Evolutionary conservation across 2,888 invertebrate species (phyloP), one percentile per base, ranked within the genome.

Genomic region (Pterostichus madidus): DNA sequence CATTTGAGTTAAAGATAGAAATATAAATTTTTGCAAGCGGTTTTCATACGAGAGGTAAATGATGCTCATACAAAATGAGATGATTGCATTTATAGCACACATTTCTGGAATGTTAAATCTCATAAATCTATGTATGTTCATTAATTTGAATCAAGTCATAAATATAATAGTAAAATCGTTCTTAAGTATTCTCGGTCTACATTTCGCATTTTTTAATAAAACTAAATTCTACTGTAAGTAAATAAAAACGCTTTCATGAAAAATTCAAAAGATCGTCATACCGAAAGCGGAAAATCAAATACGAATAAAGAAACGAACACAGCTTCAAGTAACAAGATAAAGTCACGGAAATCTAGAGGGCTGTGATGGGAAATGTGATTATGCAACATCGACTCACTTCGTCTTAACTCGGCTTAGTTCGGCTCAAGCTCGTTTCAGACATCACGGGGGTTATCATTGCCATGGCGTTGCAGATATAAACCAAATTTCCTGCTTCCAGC

Each of bases 361-460:
- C n/a, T 75, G 73, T 13, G 52, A 31, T 59, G 44, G 77, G 59
- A 78, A 78, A 78, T 59, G 77, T 59, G 77, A 78, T 78, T 78
- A 78, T 78, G 77, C 59, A 59, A 44, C 52, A 49, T 56, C 77
- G 77, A n/a, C 73, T 31, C 24, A 24, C 24, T 31, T 52, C 52
- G 49, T 32, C 46, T 75, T 52, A 52, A 52, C 39, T 75, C 73
- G 73, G 49, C 31, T 49, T 24, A 75, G 11, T 15, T 68, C 68
- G 68, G 17, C 39, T 44, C 15, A 64, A 32, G 64, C 32, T 35
- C 35, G 24, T 10, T 31, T 31, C 35, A 13, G 76, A 53, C 46
- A 35, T 39, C 35, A 5, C 31, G n/a, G 53, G 49, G 52, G 76
- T 52, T 53, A 24, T 35, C 32, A 52, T 76, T 56, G 56, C 59